Evolutionary conservation across 2,888 invertebrate genomes (phyloP), one percentile per base, ranked within the genome.

Genomic region (Platerodrilus igneus): DNA sequence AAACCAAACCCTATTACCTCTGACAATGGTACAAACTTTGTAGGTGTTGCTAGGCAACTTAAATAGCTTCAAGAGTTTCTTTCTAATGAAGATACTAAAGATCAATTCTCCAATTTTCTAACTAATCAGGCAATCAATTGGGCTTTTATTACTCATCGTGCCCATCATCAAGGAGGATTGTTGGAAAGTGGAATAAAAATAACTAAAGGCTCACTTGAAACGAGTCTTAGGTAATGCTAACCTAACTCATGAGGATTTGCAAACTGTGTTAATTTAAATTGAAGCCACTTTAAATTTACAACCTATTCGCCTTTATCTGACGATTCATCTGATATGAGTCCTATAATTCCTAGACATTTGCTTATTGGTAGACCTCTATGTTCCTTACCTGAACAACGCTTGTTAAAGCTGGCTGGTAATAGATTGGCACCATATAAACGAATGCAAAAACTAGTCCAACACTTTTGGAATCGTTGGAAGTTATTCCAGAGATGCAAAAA

Each of bases 121-220:
- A 19, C 40, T 5, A 29, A 25, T 8, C 23, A 47, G 11, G 42
- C 41, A 6, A 51, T 59, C 3, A 25, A 30, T 3, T 62, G 59
- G 57, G 44, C 55, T 19, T 63, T 60, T 27, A 60, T 54, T 23
- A 56, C 57, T 4, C 51, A 57, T 4, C 27, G 36, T 11, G 39
- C 55, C 13, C 56, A 57, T 3, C 52, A 59, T 36, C 54, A 54
- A 32, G 56, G 60, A 7, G 59, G 60, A 3, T 25, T 58, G 4
- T 58, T 57, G 56, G 59, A 62, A 37, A 51, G 55, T 4, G 53
- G 48, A 2, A 50, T 61, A 6, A 55, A 56, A 28, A 44, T 48
- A 1, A 37, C n/a, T 53, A 7, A 62, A 60, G 42, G 38, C 30
- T 37, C 59, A 59, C 41, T 31, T 61, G 6, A 41, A 46, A 14